Conservation (phyloP, 2,797 vertebrate genomes). For the Etheostoma nigrum region DNA sequence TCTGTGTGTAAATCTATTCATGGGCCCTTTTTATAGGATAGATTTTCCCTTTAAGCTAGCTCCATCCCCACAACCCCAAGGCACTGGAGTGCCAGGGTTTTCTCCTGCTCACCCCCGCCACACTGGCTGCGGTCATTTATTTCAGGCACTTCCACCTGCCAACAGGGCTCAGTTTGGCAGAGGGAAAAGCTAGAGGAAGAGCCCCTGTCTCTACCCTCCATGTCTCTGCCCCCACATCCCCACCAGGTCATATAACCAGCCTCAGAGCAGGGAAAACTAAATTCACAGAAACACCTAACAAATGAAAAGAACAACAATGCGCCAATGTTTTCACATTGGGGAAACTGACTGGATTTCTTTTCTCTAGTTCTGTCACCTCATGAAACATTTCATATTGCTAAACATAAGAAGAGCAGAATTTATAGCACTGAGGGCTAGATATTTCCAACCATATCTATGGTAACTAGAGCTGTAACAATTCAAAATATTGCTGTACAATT, state of each 20-base stretch:
- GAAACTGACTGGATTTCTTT: background rate
- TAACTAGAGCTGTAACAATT: background rate
- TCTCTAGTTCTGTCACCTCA: background rate
- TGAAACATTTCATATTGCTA: background rate
- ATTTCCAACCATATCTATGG: background rate
- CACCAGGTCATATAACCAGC: slow-evolving; percentile 39
- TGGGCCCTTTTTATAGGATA: slow-evolving; percentile 44
- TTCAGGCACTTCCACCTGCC: slow-evolving; percentile 84
- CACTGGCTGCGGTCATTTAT: slow-evolving; percentile 74
- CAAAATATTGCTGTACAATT: too few species aligned
- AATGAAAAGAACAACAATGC: background rate
- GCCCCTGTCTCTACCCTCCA: slow-evolving; percentile 65
- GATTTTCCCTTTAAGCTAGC: slow-evolving; percentile 60
- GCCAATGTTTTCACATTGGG: background rate
- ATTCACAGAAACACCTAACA: slow-evolving; percentile 12
- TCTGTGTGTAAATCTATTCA: slow-evolving; percentile 43
- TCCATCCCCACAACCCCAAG: slow-evolving; percentile 57
- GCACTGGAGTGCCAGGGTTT: slow-evolving; percentile 48
- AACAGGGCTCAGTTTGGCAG: slow-evolving; percentile 76
- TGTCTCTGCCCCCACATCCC: slow-evolving; percentile 49
- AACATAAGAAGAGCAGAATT: background rate
- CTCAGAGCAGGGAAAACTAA: slow-evolving; percentile 9
- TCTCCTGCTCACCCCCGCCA: slow-evolving; percentile 38
- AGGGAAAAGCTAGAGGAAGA: slow-evolving; percentile 65
- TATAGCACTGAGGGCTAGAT: background rate